phyloP scores from a whole-genome alignment of 2,888 invertebrate genomes.

The Drosophila anceps region DNA sequence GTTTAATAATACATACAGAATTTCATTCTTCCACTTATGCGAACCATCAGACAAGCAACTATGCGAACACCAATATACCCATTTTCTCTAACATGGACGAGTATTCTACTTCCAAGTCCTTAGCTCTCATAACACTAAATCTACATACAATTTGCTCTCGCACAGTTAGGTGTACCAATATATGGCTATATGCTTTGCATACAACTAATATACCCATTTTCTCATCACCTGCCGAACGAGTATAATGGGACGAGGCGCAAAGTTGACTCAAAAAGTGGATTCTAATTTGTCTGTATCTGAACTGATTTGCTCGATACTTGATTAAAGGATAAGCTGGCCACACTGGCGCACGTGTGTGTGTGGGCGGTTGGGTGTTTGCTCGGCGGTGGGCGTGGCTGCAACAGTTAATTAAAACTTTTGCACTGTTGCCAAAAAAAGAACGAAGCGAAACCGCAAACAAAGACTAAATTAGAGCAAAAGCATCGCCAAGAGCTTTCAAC shows the following conservation, averaged over 20 bases:
- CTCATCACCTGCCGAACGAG: neutral
- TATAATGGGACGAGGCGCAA: neutral
- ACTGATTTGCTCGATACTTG: conserved; percentile 31
- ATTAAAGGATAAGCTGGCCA: conserved; percentile 42
- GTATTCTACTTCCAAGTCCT: too few relatives aligned
- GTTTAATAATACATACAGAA: too few relatives aligned
- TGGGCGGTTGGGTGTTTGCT: neutral
- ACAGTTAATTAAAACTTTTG: conserved; percentile 81
- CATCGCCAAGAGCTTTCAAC: conserved; percentile 9
- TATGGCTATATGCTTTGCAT: neutral
- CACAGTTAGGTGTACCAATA: too few relatives aligned
- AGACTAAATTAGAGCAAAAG: conserved; percentile 67
- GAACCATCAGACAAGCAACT: too few relatives aligned
- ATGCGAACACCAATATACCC: too few relatives aligned
- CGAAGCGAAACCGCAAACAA: conserved; percentile 76
- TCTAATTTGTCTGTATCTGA: conserved; percentile 14
- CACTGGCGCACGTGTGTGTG: neutral
- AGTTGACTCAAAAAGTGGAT: neutral
- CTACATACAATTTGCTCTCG: too few relatives aligned
- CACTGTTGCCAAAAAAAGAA: conserved; percentile 55
- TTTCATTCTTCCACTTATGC: too few relatives aligned
- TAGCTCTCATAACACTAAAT: too few relatives aligned
- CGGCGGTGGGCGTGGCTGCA: conserved; percentile 41
- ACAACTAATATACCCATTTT: neutral
- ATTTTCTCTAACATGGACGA: too few relatives aligned